Evolutionary conservation across 2,797 vertebrate species (phyloP), one percentile per base, ranked within the genome.

Genomic region (Sternarchorhynchus goeldii): DNA sequence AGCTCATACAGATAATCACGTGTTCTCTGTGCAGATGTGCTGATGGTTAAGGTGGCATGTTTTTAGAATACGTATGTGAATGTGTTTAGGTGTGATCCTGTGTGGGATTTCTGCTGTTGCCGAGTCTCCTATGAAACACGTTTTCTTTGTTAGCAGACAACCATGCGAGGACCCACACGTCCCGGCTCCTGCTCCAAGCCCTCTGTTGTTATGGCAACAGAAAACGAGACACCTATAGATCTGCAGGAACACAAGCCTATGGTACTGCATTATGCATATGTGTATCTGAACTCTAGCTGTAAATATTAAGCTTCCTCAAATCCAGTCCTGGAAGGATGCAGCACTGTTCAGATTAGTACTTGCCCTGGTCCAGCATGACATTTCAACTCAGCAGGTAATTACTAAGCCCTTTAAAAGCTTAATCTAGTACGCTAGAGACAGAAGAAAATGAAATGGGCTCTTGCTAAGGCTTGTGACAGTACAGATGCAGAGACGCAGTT

Each of bases 161-260:
- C 32, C 16, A 75, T 17, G 80, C 18, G 78, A 29, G 25, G 87
- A 84, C 85, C 87, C 76, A 83, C 85, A 87, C 86, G 82, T 78
- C 82, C 82, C 73, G 78, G 84, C 86, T 85, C 21, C 59, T 78
- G 81, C 10, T 68, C 81, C 84, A 82, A 90, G 90, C 89, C 87
- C 88, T 68, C 80, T 0, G 92, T 94, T 90, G 91, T 89, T 91
- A 92, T 93, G 91, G 88, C 34, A 86, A 93, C 88, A 45, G 89
- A 90, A 50, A 87, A 90, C 82, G 60, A 80, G 81, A 80, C 86
- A 86, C 84, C 31, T 75, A 63, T 69, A 57, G 58, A 32, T 41
- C 65, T 77, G 72, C 50, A 68, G 57, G 12, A 89, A 88, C 86
- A 87, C 86, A 86, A 85, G 85, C 86, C 78, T 82, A 67, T 82